Evolutionary conservation across 2,888 invertebrate species (phyloP).

Genomic region (Dicyrtomina minuta): DNA sequence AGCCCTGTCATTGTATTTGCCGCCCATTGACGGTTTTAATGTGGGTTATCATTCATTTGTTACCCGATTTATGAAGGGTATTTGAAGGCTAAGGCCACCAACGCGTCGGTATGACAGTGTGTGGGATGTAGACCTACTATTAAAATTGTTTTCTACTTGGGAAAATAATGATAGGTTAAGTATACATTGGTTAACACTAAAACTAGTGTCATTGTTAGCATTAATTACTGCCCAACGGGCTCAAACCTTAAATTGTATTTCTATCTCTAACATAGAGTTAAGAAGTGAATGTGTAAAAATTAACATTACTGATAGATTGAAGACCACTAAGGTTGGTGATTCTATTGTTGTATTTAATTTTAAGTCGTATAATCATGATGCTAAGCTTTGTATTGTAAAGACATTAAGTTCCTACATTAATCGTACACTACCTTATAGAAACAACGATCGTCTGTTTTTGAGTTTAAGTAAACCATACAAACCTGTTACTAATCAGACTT

Average conservation of each 20-base stretch:
- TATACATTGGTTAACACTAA: background rate
- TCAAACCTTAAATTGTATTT: constrained; percentile 11
- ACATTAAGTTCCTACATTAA: background rate
- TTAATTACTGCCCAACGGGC: constrained; percentile 8
- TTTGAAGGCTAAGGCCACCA: constrained; percentile 24
- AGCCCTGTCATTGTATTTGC: constrained; percentile 21
- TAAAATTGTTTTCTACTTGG: background rate
- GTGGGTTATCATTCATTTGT: constrained; percentile 30
- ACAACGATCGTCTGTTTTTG: constrained; percentile 11
- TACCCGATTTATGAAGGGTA: constrained; percentile 16
- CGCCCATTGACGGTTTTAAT: background rate
- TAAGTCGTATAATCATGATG: background rate
- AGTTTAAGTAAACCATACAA: background rate
- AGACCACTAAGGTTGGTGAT: constrained; percentile 3
- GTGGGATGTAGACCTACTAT: constrained; percentile 21
- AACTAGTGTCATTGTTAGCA: background rate
- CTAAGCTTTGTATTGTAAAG: constrained; percentile 1
- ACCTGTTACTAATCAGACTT: background rate
- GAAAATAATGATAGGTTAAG: background rate
- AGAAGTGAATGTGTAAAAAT: too few species aligned
- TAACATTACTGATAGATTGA: background rate
- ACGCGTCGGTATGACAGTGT: constrained; percentile 9
- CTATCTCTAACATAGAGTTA: too few species aligned
- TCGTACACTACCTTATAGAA: background rate
- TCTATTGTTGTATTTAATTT: background rate